phyloP scores from a whole-genome alignment of 1,140 invertebrate genomes.

The Rhagoletis pomonella region DNA sequence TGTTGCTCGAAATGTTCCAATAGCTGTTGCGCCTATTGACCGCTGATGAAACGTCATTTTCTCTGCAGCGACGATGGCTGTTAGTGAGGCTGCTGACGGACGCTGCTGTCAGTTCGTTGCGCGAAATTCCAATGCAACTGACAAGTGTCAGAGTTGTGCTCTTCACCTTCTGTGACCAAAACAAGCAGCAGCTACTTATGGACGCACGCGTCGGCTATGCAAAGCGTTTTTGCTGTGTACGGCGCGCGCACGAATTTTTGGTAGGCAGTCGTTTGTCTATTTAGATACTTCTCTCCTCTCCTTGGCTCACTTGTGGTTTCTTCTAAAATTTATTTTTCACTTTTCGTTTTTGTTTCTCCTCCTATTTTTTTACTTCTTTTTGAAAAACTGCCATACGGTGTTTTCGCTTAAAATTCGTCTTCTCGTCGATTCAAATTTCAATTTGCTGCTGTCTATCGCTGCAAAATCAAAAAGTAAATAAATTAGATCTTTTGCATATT shows the following conservation, averaged over 20 bases:
- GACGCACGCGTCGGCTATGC: background rate
- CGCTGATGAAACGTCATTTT: conserved; percentile 41
- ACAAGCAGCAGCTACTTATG: conserved; percentile 41
- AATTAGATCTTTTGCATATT: conserved; percentile 17
- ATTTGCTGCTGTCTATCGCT: background rate
- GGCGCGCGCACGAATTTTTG: background rate
- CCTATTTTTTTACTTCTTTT: background rate
- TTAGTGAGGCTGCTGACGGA: background rate
- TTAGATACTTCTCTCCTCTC: background rate
- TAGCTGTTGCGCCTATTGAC: conserved; percentile 28
- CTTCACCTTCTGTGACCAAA: conserved; percentile 47
- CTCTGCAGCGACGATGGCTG: conserved; percentile 20
- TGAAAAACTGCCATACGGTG: background rate
- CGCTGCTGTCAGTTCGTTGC: background rate
- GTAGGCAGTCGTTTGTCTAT: background rate
- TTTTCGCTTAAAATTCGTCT: conserved; percentile 2
- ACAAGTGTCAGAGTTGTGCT: conserved; percentile 51
- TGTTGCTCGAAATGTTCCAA: conserved; percentile 13
- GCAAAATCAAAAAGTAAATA: background rate
- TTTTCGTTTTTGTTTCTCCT: background rate
- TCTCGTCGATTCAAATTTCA: background rate
- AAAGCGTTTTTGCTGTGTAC: background rate
- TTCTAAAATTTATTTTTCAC: background rate
- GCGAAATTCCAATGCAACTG: conserved; percentile 49
- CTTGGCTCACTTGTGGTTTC: background rate